Evolutionary conservation across 2,113 vertebrate genomes (phyloP).

Genomic region (Solea senegalensis): DNA sequence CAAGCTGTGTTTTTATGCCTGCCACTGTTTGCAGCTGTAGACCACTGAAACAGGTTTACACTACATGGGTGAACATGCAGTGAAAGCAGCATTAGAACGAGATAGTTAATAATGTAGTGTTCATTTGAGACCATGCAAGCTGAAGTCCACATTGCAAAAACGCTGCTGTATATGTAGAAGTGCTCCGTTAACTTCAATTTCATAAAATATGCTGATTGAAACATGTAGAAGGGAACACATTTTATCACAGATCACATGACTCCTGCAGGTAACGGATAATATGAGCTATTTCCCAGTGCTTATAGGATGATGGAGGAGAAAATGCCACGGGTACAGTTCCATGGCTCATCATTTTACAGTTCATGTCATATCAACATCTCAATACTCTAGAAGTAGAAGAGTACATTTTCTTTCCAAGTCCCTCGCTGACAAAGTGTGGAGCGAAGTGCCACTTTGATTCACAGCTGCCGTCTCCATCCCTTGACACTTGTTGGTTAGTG

Average conservation of each 20-base stretch:
- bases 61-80: slow-evolving; percentile 4
- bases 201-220: slow-evolving; percentile 1
- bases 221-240: not conserved
- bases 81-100: not conserved
- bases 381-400: slow-evolving; percentile 35
- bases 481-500: slow-evolving; percentile 24
- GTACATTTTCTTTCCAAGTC: slow-evolving; percentile 38
- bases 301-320: slow-evolving; percentile 22
- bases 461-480: slow-evolving; percentile 20
- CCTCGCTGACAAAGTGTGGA: slow-evolving; percentile 37
- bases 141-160: slow-evolving; percentile 17
- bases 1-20: slow-evolving; percentile 55
- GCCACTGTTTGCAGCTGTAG: slow-evolving; percentile 21
- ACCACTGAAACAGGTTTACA: slow-evolving; percentile 33
- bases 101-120: slow-evolving; percentile 12
- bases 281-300: slow-evolving; percentile 27
- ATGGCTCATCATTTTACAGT: slow-evolving; percentile 33
- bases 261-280: slow-evolving; percentile 24
- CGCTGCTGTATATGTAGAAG: slow-evolving; percentile 10
- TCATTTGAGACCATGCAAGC: slow-evolving; percentile 8
- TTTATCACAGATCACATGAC: slow-evolving; percentile 1
- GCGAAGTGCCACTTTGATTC: slow-evolving; percentile 41
- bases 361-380: slow-evolving; percentile 32
- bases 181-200: not conserved
- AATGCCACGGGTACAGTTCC: slow-evolving; percentile 15